Evolutionary conservation across 1,140 invertebrate species (phyloP).

Genomic region (Cydia fagiglandana): DNA sequence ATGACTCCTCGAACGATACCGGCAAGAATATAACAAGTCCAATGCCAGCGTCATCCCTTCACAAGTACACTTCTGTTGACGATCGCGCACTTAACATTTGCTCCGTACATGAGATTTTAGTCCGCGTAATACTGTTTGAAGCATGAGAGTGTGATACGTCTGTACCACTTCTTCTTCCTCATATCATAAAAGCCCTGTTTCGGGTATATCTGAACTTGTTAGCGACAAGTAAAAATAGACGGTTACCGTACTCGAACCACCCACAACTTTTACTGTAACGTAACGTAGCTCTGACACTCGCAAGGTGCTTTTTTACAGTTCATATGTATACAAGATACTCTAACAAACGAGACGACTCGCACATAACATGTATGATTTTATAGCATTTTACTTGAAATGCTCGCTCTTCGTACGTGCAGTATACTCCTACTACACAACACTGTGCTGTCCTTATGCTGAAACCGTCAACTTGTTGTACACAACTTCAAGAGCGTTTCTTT

Average conservation of each 20-base stretch:
- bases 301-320: background rate
- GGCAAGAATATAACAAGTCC: conserved; percentile 61
- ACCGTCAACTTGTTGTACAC: background rate
- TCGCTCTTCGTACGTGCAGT: background rate
- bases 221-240: no score
- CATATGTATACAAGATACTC: background rate
- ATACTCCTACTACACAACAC: background rate
- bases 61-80: conserved; percentile 9
- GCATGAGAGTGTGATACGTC: background rate
- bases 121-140: background rate
- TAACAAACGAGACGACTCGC: background rate
- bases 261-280: no score
- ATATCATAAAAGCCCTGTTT: no score
- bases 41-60: conserved; percentile 38
- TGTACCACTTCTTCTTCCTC: no score
- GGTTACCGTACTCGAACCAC: no score
- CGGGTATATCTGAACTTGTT: no score
- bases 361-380: background rate
- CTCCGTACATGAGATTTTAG: background rate
- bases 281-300: no score
- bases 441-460: background rate
- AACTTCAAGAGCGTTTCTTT: background rate
- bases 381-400: background rate
- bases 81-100: background rate
- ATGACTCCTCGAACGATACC: conserved; percentile 45